Evolutionary conservation across 2,113 vertebrate genomes (phyloP).

Genomic region (Desmodus rotundus): DNA sequence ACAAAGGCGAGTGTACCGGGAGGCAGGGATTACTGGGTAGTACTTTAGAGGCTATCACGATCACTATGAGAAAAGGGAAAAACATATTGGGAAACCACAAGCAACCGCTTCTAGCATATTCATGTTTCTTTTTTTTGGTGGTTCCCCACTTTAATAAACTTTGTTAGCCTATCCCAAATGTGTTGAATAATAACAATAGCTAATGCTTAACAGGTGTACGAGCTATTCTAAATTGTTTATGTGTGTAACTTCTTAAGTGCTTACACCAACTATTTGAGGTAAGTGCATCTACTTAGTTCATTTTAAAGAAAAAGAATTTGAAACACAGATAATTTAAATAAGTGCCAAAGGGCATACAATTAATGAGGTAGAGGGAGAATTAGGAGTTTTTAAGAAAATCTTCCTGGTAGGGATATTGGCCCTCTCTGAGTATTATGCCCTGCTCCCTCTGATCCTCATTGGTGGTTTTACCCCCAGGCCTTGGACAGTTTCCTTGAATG

Average conservation of each 20-base stretch:
- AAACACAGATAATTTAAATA: not conserved
- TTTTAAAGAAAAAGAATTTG: not conserved
- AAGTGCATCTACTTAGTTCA: not conserved
- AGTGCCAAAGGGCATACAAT: not conserved
- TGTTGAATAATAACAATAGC: not conserved
- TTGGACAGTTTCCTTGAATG: not conserved
- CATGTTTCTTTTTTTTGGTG: not conserved
- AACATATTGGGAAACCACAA: not conserved
- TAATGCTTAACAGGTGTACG: not conserved
- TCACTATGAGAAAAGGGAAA: not conserved
- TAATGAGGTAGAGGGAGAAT: not conserved
- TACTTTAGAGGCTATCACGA: not conserved
- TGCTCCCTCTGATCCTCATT: not conserved
- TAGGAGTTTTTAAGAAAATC: not conserved
- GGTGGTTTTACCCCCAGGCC: not conserved
- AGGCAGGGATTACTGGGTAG: not conserved
- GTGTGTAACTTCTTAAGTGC: not conserved
- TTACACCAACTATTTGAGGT: not conserved
- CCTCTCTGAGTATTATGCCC: not conserved
- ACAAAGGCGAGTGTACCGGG: not conserved
- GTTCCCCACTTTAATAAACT: not conserved
- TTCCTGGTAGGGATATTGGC: not conserved
- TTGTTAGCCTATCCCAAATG: not conserved
- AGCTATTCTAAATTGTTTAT: not conserved
- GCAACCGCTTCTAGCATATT: not conserved